Evolutionary conservation across 2,797 vertebrate species (phyloP).

Genomic region (Peromyscus aztecus): DNA sequence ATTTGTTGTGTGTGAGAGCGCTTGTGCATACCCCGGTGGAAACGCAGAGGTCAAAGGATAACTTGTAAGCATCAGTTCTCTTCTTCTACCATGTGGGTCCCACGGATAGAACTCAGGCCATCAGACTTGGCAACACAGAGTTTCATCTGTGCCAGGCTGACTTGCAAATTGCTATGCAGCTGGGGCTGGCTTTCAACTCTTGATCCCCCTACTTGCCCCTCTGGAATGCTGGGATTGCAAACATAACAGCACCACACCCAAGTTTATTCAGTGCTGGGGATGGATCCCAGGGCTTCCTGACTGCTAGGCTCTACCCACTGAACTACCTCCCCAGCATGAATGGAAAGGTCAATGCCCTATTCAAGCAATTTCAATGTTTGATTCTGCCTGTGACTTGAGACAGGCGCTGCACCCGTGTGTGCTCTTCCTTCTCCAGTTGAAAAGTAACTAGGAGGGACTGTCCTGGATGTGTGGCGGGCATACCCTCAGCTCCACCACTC

Average conservation of each 20-base stretch:
- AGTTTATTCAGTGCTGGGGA: background rate
- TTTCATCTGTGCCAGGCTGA: background rate
- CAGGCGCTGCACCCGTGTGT: background rate
- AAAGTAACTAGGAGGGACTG: background rate
- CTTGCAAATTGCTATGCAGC: background rate
- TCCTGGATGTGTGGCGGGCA: background rate
- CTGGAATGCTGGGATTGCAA: background rate
- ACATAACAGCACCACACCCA: background rate
- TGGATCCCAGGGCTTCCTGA: background rate
- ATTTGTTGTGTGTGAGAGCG: background rate
- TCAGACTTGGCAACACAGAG: background rate
- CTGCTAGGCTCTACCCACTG: too few relatives aligned
- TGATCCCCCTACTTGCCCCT: background rate
- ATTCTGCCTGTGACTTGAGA: background rate
- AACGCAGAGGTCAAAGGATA: background rate
- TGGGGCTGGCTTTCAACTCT: background rate
- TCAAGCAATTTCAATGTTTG: constrained; percentile 12
- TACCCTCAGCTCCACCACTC: background rate
- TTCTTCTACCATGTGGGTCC: background rate
- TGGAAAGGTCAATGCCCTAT: constrained; percentile 19
- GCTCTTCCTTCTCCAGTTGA: background rate
- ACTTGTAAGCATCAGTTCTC: background rate
- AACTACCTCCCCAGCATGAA: background rate
- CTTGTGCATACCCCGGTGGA: background rate
- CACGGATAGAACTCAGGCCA: background rate